A percentile compares a stretch with the other conserved stretches of the same genome.
phyloP scores from a whole-genome alignment of 2,113 vertebrate species.

The Parus major region DNA sequence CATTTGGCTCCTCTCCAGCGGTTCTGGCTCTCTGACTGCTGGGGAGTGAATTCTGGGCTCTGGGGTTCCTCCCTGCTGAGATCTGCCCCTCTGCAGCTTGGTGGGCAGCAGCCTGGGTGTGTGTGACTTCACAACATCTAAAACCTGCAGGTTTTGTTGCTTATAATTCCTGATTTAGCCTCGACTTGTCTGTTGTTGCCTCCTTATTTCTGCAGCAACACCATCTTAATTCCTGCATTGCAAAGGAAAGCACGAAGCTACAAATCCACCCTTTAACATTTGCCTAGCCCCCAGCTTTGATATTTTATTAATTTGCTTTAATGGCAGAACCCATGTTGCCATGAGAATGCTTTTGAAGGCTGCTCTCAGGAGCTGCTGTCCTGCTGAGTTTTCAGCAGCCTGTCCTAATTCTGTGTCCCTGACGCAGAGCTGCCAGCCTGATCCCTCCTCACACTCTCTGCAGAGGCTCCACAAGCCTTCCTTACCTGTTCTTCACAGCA shows the following conservation, averaged over 20 bases:
- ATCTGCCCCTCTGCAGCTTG: not conserved
- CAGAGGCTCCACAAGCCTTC: not conserved
- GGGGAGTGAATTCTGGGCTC: not conserved
- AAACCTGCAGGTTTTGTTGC: not conserved
- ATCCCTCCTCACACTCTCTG: not conserved
- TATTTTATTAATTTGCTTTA: conserved; percentile 37
- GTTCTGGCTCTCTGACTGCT: not conserved
- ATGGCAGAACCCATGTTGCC: conserved; percentile 3
- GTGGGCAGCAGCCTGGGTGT: not conserved
- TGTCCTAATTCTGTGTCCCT: not conserved
- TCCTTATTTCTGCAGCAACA: not conserved
- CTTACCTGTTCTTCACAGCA: not conserved
- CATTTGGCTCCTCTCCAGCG: not conserved
- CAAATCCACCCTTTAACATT: not conserved
- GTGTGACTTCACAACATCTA: not conserved
- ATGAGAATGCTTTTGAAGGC: conserved; percentile 21
- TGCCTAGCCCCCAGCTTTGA: not conserved
- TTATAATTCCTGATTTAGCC: not conserved
- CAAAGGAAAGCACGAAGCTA: not conserved
- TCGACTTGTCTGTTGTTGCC: accelerated
- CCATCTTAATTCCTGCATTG: not conserved
- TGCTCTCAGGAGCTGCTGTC: not conserved
- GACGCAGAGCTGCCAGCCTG: not conserved
- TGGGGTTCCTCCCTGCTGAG: not conserved
- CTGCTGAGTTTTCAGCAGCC: not conserved